phyloP scores from a whole-genome alignment of 2,888 invertebrate genomes.

The Limnephilus rhombicus region DNA sequence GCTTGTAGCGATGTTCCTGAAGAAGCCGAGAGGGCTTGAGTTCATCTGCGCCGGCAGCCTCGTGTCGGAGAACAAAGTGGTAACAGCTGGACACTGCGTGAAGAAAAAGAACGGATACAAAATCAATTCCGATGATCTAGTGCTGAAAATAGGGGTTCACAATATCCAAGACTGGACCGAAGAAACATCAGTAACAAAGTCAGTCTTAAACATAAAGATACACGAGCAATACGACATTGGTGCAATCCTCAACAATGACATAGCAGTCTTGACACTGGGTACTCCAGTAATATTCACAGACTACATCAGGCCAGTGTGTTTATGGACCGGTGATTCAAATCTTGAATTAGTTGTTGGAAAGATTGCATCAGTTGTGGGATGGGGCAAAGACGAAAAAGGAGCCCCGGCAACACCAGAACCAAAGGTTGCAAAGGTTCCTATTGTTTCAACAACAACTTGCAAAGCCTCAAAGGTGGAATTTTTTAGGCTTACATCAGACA shows the following conservation, averaged over 20 bases:
- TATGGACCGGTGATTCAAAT: slow-evolving; percentile 66
- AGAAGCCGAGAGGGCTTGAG: slow-evolving; percentile 67
- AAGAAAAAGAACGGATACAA: slow-evolving; percentile 60
- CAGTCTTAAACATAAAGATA: slow-evolving; percentile 66
- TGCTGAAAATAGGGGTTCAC: slow-evolving; percentile 67
- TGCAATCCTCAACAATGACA: slow-evolving; percentile 67
- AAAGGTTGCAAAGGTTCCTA: slow-evolving; percentile 72
- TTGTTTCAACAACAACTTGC: slow-evolving; percentile 77
- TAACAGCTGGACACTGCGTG: slow-evolving; percentile 67
- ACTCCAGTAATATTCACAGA: slow-evolving; percentile 67
- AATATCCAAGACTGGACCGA: slow-evolving; percentile 67
- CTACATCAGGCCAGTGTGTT: slow-evolving; percentile 68
- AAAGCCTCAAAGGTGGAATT: slow-evolving; percentile 73
- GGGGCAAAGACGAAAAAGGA: slow-evolving; percentile 74
- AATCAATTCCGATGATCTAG: slow-evolving; percentile 66
- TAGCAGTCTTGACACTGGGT: slow-evolving; percentile 68
- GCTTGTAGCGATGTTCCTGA: slow-evolving; percentile 71
- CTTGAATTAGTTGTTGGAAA: slow-evolving; percentile 55
- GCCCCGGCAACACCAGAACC: slow-evolving; percentile 71
- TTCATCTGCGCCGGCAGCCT: slow-evolving; percentile 72
- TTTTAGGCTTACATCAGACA: slow-evolving; percentile 71
- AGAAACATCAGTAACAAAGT: slow-evolving; percentile 66
- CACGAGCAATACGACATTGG: slow-evolving; percentile 66
- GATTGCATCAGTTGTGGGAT: slow-evolving; percentile 76
- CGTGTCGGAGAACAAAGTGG: slow-evolving; percentile 69